phyloP scores from a whole-genome alignment of 2,113 vertebrate species.

The Euleptes europaea region DNA sequence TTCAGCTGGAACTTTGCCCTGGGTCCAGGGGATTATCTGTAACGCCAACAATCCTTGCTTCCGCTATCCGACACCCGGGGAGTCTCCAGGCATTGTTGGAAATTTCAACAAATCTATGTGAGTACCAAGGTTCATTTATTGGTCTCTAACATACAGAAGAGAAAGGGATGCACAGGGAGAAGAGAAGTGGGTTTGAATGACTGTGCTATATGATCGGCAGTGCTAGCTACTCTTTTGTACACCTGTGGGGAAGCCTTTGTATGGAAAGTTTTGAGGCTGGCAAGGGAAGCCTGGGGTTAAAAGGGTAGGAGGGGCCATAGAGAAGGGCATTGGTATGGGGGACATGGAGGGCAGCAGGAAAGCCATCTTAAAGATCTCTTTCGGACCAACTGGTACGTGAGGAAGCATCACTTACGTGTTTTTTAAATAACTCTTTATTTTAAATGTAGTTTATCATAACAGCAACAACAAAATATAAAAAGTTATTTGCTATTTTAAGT shows the following conservation, averaged over 20 bases:
- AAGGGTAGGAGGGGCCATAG: not conserved
- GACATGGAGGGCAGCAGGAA: too few relatives aligned
- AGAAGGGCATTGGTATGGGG: not conserved
- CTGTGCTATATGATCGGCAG: fast-evolving
- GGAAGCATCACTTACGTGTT: too few relatives aligned
- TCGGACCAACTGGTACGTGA: too few relatives aligned
- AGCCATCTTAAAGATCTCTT: too few relatives aligned
- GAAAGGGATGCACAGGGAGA: not conserved
- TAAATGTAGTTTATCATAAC: too few relatives aligned
- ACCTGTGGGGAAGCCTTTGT: not conserved
- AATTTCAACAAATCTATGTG: conserved; percentile 99
- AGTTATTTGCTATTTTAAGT: too few relatives aligned
- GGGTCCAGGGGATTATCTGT: conserved; percentile 97
- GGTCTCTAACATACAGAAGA: not conserved
- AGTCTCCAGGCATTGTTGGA: conserved; percentile 91
- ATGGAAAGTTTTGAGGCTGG: not conserved
- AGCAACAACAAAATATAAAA: too few relatives aligned
- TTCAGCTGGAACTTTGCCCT: conserved; percentile 94
- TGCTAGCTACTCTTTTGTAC: not conserved
- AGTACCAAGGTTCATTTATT: conserved; percentile 62
- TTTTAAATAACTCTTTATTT: too few relatives aligned
- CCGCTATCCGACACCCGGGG: conserved; percentile 91
- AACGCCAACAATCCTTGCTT: conserved; percentile 99
- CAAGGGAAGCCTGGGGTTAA: not conserved
- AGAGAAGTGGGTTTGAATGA: not conserved